Evolutionary conservation across 2,113 vertebrate genomes (phyloP), one percentile per base, ranked within the genome.

Genomic region (Irena cyanogastra): DNA sequence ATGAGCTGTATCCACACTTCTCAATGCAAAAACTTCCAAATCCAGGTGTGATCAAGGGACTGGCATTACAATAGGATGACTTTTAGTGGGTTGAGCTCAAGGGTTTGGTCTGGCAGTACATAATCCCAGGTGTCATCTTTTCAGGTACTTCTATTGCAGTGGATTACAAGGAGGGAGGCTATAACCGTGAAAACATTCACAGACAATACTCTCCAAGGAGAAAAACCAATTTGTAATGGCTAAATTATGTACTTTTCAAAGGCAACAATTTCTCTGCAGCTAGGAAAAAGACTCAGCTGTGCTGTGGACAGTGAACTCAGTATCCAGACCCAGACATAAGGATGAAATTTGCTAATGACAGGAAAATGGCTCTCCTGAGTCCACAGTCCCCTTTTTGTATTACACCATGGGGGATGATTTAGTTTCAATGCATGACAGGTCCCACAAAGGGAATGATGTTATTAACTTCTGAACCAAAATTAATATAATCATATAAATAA

Each of bases 271-370:
- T 84, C 49, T 89, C 44, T 76, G 57, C 57, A 87, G 57, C 66
- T 85, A 91, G 60, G 53, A 84, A 91, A 89, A 87, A 45, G 50
- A 31, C 44, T 93, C 56, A 28, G 27, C 45, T 79, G 33, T 27
- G 31, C 42, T 65, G 50, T 45, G 82, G 87, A 85, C 77, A 84
- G 49, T 68, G 49, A 31, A 64, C 30, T 90, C 0, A 0, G 17
- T n/a, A 87, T 87, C 52, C 80, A 87, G n/a, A n/a, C n/a, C 41
- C 41, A 41, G 80, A 87, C 78, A 93, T 87, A 89, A 91, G 75
- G 90, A 95, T 88, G 87, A 95, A 95, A 95, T 97, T 97, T 90
- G 71, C 64, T 95, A 95, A 85, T 85, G 82, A 91, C 90, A 88
- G 84, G 78, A 75, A 93, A 95, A 96, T 88, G 78, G 59, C 42